phyloP scores from a whole-genome alignment of 2,797 vertebrate genomes.

The Thamnophis elegans region DNA sequence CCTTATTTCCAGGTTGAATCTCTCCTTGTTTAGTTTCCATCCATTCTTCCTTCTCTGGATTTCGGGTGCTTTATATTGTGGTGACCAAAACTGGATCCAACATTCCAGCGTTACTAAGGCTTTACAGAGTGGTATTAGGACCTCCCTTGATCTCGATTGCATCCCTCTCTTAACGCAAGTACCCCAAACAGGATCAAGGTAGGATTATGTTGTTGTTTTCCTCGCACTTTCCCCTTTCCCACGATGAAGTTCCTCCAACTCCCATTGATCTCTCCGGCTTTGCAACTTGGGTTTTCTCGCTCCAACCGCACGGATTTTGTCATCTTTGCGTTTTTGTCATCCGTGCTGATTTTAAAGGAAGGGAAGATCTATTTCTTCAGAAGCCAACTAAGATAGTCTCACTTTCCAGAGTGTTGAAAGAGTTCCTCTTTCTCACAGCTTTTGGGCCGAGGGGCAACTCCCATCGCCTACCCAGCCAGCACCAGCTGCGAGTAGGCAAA shows the following conservation, averaged over 20 bases:
- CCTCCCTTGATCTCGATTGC: too few species aligned
- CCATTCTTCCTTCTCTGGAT: too few species aligned
- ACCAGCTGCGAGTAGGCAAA: background rate
- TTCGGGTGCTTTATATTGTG: too few species aligned
- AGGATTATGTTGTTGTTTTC: background rate
- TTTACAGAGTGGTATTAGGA: too few species aligned
- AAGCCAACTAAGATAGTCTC: background rate
- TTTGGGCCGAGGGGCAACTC: background rate
- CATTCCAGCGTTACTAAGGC: too few species aligned
- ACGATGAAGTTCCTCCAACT: background rate
- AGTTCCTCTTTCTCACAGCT: background rate
- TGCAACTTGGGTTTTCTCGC: background rate
- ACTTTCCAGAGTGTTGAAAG: background rate
- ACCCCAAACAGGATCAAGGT: background rate
- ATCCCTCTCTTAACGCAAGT: too few species aligned
- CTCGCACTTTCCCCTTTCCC: background rate
- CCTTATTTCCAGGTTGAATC: too few species aligned
- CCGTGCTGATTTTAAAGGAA: background rate
- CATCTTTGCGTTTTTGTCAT: too few species aligned
- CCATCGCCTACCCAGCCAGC: background rate
- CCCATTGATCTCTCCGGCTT: background rate
- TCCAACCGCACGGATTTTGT: background rate
- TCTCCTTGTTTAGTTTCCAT: too few species aligned
- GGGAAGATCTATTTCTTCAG: background rate
- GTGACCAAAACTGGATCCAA: too few species aligned